Percentiles rank a stretch among this genome's conserved stretches.
Evolutionary conservation across 2,888 invertebrate genomes (phyloP).

Genomic region (Dolomedes plantarius): DNA sequence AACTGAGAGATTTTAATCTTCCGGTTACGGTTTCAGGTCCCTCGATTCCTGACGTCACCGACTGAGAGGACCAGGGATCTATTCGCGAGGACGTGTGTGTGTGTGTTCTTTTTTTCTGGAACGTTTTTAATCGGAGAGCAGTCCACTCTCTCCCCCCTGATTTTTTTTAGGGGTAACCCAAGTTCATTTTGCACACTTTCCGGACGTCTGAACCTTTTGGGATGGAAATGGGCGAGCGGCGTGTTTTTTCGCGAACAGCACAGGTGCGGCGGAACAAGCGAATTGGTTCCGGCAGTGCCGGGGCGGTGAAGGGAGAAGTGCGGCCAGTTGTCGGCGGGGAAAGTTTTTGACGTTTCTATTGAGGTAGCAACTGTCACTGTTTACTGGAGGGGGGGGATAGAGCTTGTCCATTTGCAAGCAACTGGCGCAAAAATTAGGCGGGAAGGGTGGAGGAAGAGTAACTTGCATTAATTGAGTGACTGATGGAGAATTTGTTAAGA

Average conservation of each 20-base stretch:
- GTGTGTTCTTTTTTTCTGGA: neutral
- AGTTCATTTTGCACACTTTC: neutral
- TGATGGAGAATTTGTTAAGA: no score
- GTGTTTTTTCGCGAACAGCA: neutral
- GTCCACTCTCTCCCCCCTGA: neutral
- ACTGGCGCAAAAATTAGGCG: no score
- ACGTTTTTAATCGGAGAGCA: neutral
- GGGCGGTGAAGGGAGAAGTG: neutral
- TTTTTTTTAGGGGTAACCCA: neutral
- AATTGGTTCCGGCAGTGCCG: neutral
- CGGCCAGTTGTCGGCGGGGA: neutral
- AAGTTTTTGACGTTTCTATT: neutral
- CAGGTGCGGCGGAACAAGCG: neutral
- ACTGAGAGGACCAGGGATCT: neutral
- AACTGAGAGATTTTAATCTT: neutral
- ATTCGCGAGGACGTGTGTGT: neutral
- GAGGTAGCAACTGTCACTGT: no score
- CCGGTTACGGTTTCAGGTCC: conserved; percentile 1
- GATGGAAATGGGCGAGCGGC: neutral
- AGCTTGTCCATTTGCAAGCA: no score
- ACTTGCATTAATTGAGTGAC: no score
- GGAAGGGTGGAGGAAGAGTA: no score
- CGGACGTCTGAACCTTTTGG: conserved; percentile 1
- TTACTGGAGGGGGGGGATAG: no score
- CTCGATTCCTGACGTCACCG: neutral